Evolutionary conservation across 1,140 invertebrate species (phyloP).

Genomic region (Goniozus legneri): DNA sequence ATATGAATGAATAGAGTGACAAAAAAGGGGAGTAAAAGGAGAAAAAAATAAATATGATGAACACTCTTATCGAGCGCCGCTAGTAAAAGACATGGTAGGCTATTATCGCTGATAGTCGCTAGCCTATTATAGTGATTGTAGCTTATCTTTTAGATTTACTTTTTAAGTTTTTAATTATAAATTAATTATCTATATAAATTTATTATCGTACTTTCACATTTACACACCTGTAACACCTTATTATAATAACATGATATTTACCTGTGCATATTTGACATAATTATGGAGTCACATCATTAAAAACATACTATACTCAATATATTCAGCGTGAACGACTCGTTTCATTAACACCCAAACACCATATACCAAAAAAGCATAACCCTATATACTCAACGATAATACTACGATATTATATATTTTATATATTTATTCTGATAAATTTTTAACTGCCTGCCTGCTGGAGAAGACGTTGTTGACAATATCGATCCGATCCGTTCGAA

Average conservation of each 20-base stretch:
- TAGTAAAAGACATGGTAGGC: conserved; percentile 44
- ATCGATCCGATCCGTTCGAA: no score
- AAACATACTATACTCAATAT: conserved; percentile 54
- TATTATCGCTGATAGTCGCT: conserved; percentile 45
- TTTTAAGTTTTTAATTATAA: conserved; percentile 44
- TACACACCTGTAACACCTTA: conserved; percentile 55
- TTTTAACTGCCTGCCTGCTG: no score
- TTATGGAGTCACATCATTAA: conserved; percentile 55
- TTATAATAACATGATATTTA: conserved; percentile 54
- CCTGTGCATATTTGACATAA: conserved; percentile 54
- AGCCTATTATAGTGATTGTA: conserved; percentile 44
- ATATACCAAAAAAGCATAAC: conserved; percentile 29
- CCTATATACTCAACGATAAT: no score
- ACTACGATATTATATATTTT: background rate
- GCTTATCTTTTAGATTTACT: conserved; percentile 36
- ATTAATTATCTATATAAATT: conserved; percentile 32
- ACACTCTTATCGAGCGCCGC: conserved; percentile 39
- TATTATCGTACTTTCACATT: conserved; percentile 46
- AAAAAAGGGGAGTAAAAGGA: no score
- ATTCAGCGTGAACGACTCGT: conserved; percentile 47
- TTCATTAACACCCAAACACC: conserved; percentile 53
- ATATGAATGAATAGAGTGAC: no score
- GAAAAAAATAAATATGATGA: conserved; percentile 7
- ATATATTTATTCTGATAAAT: no score
- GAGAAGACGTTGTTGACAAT: no score